These are phyloP conservation scores for Bombus ignitus DNA, from an alignment of 1,140 invertebrate genomes.

Conservation along the genomic window DNA sequence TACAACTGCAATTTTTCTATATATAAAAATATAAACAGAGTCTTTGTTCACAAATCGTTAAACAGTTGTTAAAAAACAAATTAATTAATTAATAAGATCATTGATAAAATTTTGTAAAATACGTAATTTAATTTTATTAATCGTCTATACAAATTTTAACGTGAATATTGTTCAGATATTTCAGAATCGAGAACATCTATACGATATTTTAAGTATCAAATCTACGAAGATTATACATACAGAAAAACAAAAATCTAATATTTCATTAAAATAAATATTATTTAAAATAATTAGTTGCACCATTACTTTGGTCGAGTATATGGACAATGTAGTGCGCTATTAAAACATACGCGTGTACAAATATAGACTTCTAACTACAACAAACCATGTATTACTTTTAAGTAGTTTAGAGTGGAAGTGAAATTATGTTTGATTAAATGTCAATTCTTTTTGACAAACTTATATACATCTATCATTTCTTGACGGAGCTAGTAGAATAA, in stretches of 20 bases:
- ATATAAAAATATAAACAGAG: conserved; percentile 2
- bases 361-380: conserved; percentile 1
- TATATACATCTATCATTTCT: conserved; percentile 17
- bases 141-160: conserved; percentile 10
- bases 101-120: not conserved
- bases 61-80: not conserved
- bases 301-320: not conserved
- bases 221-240: not conserved
- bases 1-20: not conserved
- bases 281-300: conserved; percentile 6
- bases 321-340: not conserved
- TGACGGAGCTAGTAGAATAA: conserved; percentile 14
- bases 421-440: conserved; percentile 10
- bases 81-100: not conserved
- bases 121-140: conserved; percentile 13
- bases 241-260: not conserved
- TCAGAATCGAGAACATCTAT: not conserved
- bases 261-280: not conserved
- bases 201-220: conserved; percentile 17
- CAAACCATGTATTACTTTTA: conserved; percentile 19
- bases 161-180: conserved; percentile 5
- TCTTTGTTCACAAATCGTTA: not conserved
- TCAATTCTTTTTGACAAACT: conserved; percentile 4
- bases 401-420: conserved; percentile 16
- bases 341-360: conserved; percentile 1